Base-by-base conservation (phyloP, 2,888 invertebrate species). In the Cetonia aurata region DNA sequence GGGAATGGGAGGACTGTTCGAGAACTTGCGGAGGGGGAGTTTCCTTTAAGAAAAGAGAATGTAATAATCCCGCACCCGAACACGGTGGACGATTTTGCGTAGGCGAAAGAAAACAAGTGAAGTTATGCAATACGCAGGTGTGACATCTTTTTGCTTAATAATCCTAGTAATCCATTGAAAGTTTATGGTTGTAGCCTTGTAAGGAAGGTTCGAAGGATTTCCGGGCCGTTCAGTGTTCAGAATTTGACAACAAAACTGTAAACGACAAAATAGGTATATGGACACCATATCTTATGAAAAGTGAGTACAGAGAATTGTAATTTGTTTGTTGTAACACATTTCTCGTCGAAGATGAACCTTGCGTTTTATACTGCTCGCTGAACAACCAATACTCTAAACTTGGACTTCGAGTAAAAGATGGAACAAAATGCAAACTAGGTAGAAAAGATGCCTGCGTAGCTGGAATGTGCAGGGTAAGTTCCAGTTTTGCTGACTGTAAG, bases 21-120 rank as follows among this genome's bases (percentile, higher is more conserved):
- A 83, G 91, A 52, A 87, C 86, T 10, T 92, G 91, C 80, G 91
- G 91, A 0, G 90, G 88, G 3, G 91, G 91, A 0, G 86, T 91
- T n/a, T 83, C 86, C 10, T 81, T 84, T 55, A 84, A 88, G 6
- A 86, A 88, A 76, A 82, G 91, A 71, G 87, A 88, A 72, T 92
- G 91, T 80, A 87, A 89, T 78, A 89, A 89, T 78, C 91, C 91
- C 2, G 80, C 83, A 75, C 91, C 91, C 0, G 86, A 87, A 25
- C 86, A 90, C 80, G 88, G 88, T 41, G 91, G 91, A 0, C 86
- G 87, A 67, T 91, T 89, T 78, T 92, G 91, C 77, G 82, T 88
- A 10, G 91, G 91, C 0, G 88, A 90, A 72, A 83, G 89, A 50
- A 88, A 88, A 68, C 84, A 88, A 73, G 87, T 88, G 76, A 86